Evolutionary conservation across 2,113 vertebrate species (phyloP).

Genomic region (Hyperopisus bebe): DNA sequence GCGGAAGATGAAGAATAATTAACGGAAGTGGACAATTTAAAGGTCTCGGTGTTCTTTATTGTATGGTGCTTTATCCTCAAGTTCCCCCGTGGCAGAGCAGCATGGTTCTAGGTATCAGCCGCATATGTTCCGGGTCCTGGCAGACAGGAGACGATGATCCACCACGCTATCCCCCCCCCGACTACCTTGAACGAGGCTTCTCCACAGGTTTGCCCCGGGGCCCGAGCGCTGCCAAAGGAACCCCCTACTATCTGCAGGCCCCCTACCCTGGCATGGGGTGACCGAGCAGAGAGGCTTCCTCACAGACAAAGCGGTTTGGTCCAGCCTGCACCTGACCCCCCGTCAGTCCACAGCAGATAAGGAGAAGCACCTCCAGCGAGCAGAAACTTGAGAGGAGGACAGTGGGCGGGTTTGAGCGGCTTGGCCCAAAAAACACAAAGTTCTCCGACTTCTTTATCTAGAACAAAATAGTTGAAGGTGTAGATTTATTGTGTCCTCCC

Average conservation of each 20-base stretch:
- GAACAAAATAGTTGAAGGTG: not conserved
- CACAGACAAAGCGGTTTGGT: not conserved
- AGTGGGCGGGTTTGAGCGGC: not conserved
- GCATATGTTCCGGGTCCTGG: not conserved
- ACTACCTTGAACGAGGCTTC: too few species aligned
- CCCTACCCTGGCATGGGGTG: not conserved
- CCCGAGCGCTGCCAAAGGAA: not conserved
- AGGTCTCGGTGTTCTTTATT: not conserved
- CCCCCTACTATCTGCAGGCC: not conserved
- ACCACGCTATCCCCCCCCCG: not conserved
- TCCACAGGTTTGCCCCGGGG: not conserved
- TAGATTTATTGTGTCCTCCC: not conserved
- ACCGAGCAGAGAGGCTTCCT: not conserved
- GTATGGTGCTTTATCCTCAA: not conserved
- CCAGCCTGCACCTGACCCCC: not conserved
- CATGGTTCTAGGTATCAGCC: not conserved
- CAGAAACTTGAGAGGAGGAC: not conserved
- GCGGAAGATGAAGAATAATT: slow-evolving; percentile 21
- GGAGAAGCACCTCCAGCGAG: not conserved
- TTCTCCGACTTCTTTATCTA: slow-evolving; percentile 20
- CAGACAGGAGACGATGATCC: not conserved
- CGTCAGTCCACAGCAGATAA: not conserved
- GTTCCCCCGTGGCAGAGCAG: not conserved
- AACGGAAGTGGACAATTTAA: slow-evolving; percentile 6
- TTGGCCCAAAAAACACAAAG: slow-evolving; percentile 17